These are phyloP conservation scores for Chrysolina haemoptera DNA, from an alignment of 2,888 invertebrate genomes.

Conservation along the genomic window DNA sequence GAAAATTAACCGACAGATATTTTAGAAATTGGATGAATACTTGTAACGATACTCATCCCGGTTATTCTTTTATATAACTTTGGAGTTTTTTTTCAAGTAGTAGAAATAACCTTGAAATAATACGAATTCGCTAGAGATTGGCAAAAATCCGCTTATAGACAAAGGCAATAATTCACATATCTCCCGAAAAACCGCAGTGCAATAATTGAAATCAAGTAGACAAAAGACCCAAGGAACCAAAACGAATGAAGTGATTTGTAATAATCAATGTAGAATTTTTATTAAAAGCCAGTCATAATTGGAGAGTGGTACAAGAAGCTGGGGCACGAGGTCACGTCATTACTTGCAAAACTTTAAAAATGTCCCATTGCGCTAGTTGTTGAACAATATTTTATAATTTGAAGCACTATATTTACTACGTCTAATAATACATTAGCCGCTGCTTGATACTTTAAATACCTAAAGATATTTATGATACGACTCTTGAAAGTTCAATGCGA, in stretches of 20 bases:
- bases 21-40: too few species aligned
- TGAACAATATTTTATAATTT: constrained; percentile 10
- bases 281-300: neutral
- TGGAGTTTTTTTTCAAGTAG: too few species aligned
- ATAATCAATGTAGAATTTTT: neutral
- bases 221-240: neutral
- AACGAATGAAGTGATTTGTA: constrained; percentile 1
- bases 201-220: too few species aligned
- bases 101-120: too few species aligned
- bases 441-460: constrained; percentile 7
- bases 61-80: too few species aligned
- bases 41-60: too few species aligned
- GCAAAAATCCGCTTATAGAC: too few species aligned
- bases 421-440: constrained; percentile 10
- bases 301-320: neutral
- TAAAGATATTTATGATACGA: constrained; percentile 47
- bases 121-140: too few species aligned
- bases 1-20: too few species aligned
- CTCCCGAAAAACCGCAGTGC: too few species aligned
- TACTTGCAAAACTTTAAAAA: constrained; percentile 11
- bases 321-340: neutral
- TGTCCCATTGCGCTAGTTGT: constrained; percentile 19
- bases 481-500: constrained; percentile 51
- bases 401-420: constrained; percentile 8
- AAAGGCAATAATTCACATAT: too few species aligned